Evolutionary conservation across 2,797 vertebrate species (phyloP).

Genomic region (Chrysocyon brachyurus): DNA sequence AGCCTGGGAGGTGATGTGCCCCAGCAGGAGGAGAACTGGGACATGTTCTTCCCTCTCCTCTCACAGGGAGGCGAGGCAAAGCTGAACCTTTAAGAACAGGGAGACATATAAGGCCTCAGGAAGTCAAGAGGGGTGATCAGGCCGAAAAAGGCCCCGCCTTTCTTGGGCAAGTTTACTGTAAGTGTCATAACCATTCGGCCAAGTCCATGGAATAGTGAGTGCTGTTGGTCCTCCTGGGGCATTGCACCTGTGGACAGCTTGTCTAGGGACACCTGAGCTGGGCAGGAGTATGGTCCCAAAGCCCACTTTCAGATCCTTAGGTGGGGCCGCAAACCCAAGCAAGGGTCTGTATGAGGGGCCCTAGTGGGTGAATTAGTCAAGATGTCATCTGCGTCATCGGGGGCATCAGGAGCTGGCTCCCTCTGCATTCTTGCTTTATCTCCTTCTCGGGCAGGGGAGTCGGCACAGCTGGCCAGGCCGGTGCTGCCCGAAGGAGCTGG

Average conservation of each 20-base stretch:
- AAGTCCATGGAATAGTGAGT: neutral
- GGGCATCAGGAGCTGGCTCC: neutral
- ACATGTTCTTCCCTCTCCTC: neutral
- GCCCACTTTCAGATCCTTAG: neutral
- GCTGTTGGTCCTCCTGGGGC: too few relatives aligned
- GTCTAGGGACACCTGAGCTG: neutral
- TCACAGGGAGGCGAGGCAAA: rapidly evolving
- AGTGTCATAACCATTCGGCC: rapidly evolving
- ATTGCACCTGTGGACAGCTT: neutral
- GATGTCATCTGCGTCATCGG: neutral
- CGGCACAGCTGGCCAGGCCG: neutral
- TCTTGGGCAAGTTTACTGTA: neutral
- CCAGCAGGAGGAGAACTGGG: rapidly evolving
- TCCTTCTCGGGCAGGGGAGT: neutral
- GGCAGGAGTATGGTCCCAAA: neutral
- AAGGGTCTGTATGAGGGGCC: neutral
- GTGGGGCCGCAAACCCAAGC: neutral
- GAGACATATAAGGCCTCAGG: rapidly evolving
- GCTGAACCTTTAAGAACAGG: neutral
- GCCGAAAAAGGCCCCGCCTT: neutral
- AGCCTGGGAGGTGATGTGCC: rapidly evolving
- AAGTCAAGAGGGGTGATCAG: neutral
- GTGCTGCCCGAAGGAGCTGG: neutral
- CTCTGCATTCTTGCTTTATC: neutral
- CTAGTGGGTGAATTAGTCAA: neutral